Conservation (phyloP, 2,888 invertebrate species). For the Caenorhabditis sp. region DNA sequence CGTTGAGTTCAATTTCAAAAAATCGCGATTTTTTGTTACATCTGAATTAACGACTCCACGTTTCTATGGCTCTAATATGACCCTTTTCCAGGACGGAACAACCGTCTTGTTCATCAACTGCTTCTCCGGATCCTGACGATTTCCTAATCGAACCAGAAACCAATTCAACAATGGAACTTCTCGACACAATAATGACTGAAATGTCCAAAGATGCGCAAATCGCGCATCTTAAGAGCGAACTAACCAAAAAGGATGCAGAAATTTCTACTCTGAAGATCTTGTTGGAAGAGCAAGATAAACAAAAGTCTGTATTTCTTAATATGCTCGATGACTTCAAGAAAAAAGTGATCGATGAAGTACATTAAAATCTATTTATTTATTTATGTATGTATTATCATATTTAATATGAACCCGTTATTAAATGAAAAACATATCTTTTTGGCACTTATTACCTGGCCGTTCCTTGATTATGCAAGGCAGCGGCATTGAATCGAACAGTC, state of each 20-base stretch:
- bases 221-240: neutral
- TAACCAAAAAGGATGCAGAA: neutral
- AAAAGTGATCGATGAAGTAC: neutral
- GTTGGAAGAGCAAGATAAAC: neutral
- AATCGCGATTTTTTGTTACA: no score
- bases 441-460: neutral
- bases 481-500: conserved; percentile 49
- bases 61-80: no score
- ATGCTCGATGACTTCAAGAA: neutral
- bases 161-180: neutral
- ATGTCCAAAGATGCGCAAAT: conserved; percentile 3
- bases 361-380: neutral
- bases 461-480: conserved; percentile 25
- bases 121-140: neutral
- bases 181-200: neutral
- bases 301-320: neutral
- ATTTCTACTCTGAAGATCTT: neutral
- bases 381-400: neutral
- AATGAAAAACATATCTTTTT: neutral
- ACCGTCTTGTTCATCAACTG: neutral
- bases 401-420: neutral
- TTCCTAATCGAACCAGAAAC: neutral
- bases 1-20: no score
- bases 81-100: neutral
- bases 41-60: no score